These are phyloP conservation scores for Pelochelys cantorii DNA, from an alignment of 2,797 vertebrate genomes.

Conservation along the genomic window DNA sequence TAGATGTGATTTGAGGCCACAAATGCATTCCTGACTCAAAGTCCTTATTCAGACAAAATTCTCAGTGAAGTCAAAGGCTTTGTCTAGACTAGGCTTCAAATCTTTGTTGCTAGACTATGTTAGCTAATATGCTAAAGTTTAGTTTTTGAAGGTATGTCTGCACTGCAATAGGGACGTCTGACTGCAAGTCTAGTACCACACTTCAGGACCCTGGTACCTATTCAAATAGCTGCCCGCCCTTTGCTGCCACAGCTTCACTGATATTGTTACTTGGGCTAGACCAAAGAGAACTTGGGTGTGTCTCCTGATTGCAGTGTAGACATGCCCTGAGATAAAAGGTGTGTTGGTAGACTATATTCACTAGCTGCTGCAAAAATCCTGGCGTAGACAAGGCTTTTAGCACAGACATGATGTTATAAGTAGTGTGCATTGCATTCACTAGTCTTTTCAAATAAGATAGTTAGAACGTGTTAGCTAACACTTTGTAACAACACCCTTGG, in stretches of 20 bases:
- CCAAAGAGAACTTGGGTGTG: background rate
- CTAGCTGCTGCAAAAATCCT: background rate
- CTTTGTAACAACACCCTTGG: constrained; percentile 19
- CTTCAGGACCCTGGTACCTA: background rate
- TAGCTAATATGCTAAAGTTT: background rate
- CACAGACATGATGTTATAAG: background rate
- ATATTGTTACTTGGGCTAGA: background rate
- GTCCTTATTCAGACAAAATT: background rate
- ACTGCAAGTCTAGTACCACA: background rate
- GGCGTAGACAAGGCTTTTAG: background rate
- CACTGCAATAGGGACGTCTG: background rate
- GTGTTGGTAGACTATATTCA: background rate
- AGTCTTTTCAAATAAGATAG: constrained; percentile 10
- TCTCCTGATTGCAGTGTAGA: background rate
- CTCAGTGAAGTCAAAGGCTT: rapidly evolving
- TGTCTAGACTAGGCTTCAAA: background rate
- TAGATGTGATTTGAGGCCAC: background rate
- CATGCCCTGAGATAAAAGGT: background rate
- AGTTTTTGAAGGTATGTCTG: background rate
- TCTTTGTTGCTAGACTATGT: background rate
- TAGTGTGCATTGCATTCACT: background rate
- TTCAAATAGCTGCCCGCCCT: background rate
- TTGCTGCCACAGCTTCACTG: background rate
- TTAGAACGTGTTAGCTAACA: constrained; percentile 26
- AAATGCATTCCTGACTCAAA: background rate